Percentiles rank a stretch among this genome's conserved stretches.
Evolutionary conservation across 2,888 invertebrate genomes (phyloP).

Genomic region (Timema podura): DNA sequence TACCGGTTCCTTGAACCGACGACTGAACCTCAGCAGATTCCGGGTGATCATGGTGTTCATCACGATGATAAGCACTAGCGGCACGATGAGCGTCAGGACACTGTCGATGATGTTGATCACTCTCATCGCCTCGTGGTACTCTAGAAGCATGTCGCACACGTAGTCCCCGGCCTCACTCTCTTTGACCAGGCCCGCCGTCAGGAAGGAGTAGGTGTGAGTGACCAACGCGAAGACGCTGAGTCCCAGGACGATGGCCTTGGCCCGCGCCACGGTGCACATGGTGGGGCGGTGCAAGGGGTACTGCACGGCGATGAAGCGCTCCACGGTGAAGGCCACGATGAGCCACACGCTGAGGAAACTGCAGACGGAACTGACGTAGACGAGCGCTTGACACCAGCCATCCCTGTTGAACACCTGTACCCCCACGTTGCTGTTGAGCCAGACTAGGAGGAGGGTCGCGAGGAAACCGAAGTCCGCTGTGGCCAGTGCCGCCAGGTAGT

Average conservation of each 20-base stretch:
- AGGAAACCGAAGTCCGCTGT: slow-evolving; percentile 58
- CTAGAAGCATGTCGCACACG: slow-evolving; percentile 50
- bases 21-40: slow-evolving; percentile 49
- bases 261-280: slow-evolving; percentile 57
- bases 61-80: slow-evolving; percentile 55
- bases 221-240: slow-evolving; percentile 47
- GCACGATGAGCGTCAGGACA: slow-evolving; percentile 57
- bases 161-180: slow-evolving; percentile 32
- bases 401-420: slow-evolving; percentile 48
- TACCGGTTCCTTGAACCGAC: slow-evolving; percentile 41
- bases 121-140: slow-evolving; percentile 51
- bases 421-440: slow-evolving; percentile 50
- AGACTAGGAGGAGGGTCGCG: slow-evolving; percentile 51
- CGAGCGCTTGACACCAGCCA: slow-evolving; percentile 55
- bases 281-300: slow-evolving; percentile 56
- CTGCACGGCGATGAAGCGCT: slow-evolving; percentile 63
- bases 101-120: slow-evolving; percentile 58
- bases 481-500: slow-evolving; percentile 59
- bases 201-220: slow-evolving; percentile 46
- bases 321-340: slow-evolving; percentile 65
- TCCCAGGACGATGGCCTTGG: slow-evolving; percentile 51
- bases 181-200: slow-evolving; percentile 46
- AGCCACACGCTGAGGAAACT: slow-evolving; percentile 65
- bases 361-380: slow-evolving; percentile 53
- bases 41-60: slow-evolving; percentile 61